Evolutionary conservation across 2,113 vertebrate genomes (phyloP).

Genomic region (Toxotes jaculatrix): DNA sequence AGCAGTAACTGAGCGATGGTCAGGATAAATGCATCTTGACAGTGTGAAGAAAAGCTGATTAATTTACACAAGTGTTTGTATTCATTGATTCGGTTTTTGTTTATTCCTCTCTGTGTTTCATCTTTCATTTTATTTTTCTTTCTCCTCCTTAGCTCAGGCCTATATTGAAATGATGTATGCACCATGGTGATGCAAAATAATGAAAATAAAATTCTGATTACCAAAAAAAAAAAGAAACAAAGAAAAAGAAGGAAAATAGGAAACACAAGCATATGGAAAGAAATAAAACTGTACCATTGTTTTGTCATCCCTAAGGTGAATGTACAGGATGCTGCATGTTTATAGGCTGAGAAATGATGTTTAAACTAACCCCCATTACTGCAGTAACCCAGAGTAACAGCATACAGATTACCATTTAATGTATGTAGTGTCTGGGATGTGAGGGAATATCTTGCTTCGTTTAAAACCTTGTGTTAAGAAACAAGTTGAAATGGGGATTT

Average conservation of each 20-base stretch:
- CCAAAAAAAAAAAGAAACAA: neutral
- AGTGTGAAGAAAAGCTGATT: neutral
- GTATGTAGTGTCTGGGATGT: neutral
- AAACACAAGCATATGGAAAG: no score
- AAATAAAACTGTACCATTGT: neutral
- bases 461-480: constrained; percentile 12
- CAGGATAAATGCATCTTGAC: neutral
- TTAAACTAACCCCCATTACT: neutral
- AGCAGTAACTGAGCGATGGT: no score
- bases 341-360: no score
- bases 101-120: no score
- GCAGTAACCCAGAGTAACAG: neutral
- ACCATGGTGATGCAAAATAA: no score
- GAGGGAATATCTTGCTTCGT: neutral
- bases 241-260: neutral
- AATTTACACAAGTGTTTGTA: no score
- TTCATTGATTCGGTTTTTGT: no score
- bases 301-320: neutral
- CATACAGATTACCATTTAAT: neutral
- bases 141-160: no score
- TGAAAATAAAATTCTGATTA: neutral
- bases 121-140: no score
- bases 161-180: no score
- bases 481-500: constrained; percentile 32
- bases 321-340: neutral